phyloP scores from a whole-genome alignment of 2,797 vertebrate species.

The Xiphophorus birchmanni region DNA sequence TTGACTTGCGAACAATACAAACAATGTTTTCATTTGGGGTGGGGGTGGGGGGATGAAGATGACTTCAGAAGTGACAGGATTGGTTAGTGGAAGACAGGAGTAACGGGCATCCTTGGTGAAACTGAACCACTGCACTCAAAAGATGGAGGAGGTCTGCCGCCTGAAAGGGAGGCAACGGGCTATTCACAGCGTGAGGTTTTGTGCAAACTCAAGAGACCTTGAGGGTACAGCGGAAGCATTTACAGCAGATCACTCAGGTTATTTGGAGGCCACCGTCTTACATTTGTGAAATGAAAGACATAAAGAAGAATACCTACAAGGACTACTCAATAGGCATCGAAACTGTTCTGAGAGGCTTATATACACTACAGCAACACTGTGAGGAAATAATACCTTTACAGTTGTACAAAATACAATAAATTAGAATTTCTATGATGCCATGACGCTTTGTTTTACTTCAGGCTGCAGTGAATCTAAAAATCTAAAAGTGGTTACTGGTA shows the following conservation, averaged over 20 bases:
- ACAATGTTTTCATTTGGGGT: slow-evolving; percentile 25
- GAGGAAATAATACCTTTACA: neutral
- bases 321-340: neutral
- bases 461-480: neutral
- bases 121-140: slow-evolving; percentile 41
- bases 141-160: slow-evolving; percentile 4
- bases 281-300: slow-evolving; percentile 21
- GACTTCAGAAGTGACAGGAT: slow-evolving; percentile 30
- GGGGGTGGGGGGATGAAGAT: neutral
- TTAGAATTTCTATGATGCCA: neutral
- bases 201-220: slow-evolving; percentile 34
- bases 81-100: slow-evolving; percentile 10
- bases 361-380: neutral
- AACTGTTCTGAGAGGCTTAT: neutral
- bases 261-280: slow-evolving; percentile 1
- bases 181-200: slow-evolving; percentile 31
- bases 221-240: slow-evolving; percentile 28
- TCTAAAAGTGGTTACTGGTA: neutral
- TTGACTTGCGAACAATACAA: slow-evolving; percentile 29
- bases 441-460: neutral
- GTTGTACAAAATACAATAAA: neutral
- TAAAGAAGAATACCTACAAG: neutral
- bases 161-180: slow-evolving; percentile 35
- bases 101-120: slow-evolving; percentile 27
- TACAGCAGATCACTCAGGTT: slow-evolving; percentile 11